phyloP scores from a whole-genome alignment of 2,888 invertebrate species.

The Heteromurus nitidus region DNA sequence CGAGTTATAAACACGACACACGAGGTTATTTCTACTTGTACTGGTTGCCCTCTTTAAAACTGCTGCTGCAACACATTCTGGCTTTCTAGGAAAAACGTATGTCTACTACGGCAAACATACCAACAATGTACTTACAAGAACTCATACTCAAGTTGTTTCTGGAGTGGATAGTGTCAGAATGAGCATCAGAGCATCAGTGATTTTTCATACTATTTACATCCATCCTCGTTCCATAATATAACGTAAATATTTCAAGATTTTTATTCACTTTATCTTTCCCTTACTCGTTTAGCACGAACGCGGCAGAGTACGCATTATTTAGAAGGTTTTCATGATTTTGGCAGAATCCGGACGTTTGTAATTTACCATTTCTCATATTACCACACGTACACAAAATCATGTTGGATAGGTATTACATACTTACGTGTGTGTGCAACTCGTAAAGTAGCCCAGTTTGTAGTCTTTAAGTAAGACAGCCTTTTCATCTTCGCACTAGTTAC shows the following conservation, averaged over 20 bases:
- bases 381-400: no score
- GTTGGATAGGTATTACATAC: no score
- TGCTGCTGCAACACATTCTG: no score
- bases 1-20: no score
- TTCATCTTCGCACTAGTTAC: conserved; percentile 12
- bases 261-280: background rate
- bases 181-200: background rate
- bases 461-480: conserved; percentile 19
- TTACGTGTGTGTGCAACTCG: no score
- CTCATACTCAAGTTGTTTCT: background rate
- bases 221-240: background rate
- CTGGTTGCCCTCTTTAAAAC: no score
- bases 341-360: conserved; percentile 19
- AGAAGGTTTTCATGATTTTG: conserved; percentile 25
- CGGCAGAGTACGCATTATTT: no score
- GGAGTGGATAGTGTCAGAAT: background rate
- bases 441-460: no score
- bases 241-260: conserved; percentile 6
- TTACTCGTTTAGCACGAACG: background rate
- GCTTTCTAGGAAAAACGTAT: no score
- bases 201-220: conserved; percentile 4
- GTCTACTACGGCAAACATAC: no score
- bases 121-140: background rate
- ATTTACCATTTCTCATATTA: conserved; percentile 3
- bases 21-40: no score